Conservation (phyloP, 2,113 vertebrate species). For the Colistium nudipinnis region DNA sequence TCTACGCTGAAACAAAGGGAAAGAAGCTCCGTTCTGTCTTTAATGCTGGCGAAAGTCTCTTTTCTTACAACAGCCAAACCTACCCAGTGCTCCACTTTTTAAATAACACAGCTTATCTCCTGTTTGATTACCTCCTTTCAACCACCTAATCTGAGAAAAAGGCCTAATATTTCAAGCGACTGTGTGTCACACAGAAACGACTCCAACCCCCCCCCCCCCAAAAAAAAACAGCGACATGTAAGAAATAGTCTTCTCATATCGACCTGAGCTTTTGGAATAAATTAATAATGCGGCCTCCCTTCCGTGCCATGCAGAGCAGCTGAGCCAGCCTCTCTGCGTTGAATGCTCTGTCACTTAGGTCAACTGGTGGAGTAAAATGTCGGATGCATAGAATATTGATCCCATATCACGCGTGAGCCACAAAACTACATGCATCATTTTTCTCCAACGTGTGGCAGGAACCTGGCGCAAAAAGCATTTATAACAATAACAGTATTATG, state of each 20-base stretch:
- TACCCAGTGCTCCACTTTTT: not conserved
- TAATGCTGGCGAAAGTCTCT: conserved; percentile 16
- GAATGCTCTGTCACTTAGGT: conserved; percentile 76
- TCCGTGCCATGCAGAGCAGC: conserved; percentile 59
- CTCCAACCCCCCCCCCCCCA: no score
- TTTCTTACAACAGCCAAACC: conserved; percentile 27
- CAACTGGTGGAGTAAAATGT: conserved; percentile 75
- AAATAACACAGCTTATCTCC: not conserved
- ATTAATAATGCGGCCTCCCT: conserved; percentile 74
- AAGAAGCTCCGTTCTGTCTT: conserved; percentile 26
- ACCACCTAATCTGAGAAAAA: conserved; percentile 6
- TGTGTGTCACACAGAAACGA: conserved; percentile 29
- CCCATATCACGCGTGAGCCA: conserved; percentile 57
- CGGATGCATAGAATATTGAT: conserved; percentile 74
- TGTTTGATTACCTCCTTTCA: conserved; percentile 13
- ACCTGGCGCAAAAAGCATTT: conserved; percentile 62
- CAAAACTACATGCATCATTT: conserved; percentile 58
- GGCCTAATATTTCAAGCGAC: conserved; percentile 28
- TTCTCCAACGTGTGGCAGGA: conserved; percentile 49
- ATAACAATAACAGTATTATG: conserved; percentile 42
- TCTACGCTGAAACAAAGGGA: conserved; percentile 64
- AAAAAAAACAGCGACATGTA: conserved; percentile 53
- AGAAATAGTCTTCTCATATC: conserved; percentile 64
- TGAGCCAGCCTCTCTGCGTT: conserved; percentile 66
- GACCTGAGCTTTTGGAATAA: conserved; percentile 74